A percentile compares a stretch with the other conserved stretches of the same genome.
Conservation (phyloP, 1,140 invertebrate genomes). For the Achroia grisella region DNA sequence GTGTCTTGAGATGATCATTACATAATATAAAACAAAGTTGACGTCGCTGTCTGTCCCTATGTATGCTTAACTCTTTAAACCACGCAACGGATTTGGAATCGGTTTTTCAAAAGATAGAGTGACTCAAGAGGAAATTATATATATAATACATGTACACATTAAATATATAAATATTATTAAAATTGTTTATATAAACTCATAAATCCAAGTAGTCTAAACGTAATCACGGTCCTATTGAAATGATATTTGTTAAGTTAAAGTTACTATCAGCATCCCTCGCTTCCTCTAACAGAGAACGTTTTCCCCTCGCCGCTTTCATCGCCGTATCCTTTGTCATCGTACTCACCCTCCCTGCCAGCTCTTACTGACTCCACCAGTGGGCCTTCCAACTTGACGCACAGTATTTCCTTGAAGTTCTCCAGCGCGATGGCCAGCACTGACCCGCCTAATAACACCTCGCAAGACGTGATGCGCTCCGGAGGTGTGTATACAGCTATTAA, state of each 20-base stretch:
- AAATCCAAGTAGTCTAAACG: too few species aligned
- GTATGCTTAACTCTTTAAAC: too few species aligned
- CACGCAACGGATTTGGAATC: too few species aligned
- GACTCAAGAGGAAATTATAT: too few species aligned
- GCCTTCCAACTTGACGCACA: constrained; percentile 78
- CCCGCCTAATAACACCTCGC: constrained; percentile 83
- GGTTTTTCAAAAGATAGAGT: too few species aligned
- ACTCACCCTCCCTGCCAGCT: constrained; percentile 39
- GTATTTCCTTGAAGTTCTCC: constrained; percentile 76
- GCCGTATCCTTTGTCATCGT: constrained; percentile 64
- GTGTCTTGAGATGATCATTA: too few species aligned
- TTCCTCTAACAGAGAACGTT: constrained; percentile 68
- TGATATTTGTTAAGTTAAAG: neutral
- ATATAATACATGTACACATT: too few species aligned
- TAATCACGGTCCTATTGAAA: too few species aligned
- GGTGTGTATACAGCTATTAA: constrained; percentile 87
- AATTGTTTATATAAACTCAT: too few species aligned
- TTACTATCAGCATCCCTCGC: constrained; percentile 34
- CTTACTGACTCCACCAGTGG: constrained; percentile 49
- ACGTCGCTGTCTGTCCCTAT: too few species aligned
- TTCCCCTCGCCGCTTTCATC: constrained; percentile 64
- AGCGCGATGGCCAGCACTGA: constrained; percentile 81
- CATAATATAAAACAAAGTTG: too few species aligned
- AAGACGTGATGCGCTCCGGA: constrained; percentile 81
- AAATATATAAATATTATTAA: too few species aligned